Evolutionary conservation across 2,888 invertebrate species (phyloP).

Genomic region (Nezara viridula): DNA sequence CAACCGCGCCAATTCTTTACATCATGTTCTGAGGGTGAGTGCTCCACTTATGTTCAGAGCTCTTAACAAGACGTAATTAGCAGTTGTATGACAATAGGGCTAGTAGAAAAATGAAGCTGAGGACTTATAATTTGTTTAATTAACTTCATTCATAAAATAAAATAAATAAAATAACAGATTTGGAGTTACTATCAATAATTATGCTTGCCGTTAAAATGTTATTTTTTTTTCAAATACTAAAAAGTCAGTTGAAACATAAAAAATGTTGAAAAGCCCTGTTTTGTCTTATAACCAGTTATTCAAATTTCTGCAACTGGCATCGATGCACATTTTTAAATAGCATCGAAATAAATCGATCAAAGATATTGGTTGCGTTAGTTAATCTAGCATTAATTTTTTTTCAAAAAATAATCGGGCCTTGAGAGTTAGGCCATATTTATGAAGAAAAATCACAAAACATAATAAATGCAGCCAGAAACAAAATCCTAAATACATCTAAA

Average conservation of each 20-base stretch:
- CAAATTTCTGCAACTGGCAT: neutral
- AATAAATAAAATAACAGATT: neutral
- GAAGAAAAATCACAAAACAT: too few species aligned
- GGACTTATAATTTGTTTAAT: neutral
- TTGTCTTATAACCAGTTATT: neutral
- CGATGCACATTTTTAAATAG: too few species aligned
- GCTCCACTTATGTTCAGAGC: neutral
- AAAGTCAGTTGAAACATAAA: too few species aligned
- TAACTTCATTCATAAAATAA: neutral
- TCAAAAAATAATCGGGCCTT: too few species aligned
- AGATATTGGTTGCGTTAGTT: too few species aligned
- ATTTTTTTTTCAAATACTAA: too few species aligned
- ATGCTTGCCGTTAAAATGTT: too few species aligned
- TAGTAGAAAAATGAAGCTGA: neutral
- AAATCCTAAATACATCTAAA: too few species aligned
- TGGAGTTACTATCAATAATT: neutral
- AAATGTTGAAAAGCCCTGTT: neutral
- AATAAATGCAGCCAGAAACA: too few species aligned
- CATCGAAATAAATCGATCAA: too few species aligned
- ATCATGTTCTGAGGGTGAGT: neutral
- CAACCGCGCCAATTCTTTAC: conserved; percentile 8
- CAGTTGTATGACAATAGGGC: neutral
- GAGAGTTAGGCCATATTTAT: too few species aligned
- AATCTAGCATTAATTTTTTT: too few species aligned
- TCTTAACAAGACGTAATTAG: neutral